phyloP scores from a whole-genome alignment of 1,140 invertebrate species.

The Papilio polytes region DNA sequence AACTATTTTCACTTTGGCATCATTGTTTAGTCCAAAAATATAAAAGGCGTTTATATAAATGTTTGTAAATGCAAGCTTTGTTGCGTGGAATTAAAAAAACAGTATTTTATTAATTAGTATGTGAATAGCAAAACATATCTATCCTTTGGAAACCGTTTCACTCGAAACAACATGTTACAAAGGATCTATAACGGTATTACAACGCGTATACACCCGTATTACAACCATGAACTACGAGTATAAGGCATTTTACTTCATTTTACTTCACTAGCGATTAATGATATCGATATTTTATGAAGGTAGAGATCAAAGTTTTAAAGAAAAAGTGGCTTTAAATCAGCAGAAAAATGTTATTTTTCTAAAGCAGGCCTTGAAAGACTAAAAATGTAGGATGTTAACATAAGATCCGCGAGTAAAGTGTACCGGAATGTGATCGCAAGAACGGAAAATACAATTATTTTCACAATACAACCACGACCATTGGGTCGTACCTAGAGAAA shows the following conservation, averaged over 20 bases:
- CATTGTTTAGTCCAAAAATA: not conserved
- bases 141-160: no score
- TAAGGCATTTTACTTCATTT: not conserved
- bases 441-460: not conserved
- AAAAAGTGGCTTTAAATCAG: not conserved
- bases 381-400: conserved; percentile 2
- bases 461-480: no score
- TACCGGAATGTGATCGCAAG: not conserved
- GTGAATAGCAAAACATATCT: no score
- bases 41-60: not conserved
- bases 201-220: no score
- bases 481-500: not conserved
- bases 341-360: not conserved
- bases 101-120: no score
- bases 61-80: no score
- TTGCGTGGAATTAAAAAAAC: no score
- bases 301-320: not conserved
- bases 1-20: not conserved
- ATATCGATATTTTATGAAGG: not conserved
- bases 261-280: not conserved
- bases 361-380: not conserved
- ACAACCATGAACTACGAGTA: no score
- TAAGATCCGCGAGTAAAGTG: conserved; percentile 2
- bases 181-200: no score
- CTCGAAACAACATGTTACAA: no score